Base-by-base conservation (phyloP, 2,888 invertebrate species). In the Scotopteryx bipunctaria region DNA sequence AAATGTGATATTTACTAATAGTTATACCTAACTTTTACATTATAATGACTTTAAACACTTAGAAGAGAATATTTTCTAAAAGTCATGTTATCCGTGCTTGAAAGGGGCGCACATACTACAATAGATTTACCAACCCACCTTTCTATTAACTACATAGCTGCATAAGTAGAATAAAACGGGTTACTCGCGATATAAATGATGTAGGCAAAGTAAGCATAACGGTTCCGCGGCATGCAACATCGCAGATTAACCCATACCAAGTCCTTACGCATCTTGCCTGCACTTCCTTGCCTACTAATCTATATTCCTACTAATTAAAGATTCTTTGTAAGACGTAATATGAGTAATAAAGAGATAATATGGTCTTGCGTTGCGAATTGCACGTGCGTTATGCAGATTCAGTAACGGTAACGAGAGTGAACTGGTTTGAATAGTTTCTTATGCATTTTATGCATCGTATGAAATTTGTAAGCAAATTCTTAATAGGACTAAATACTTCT, bases 301-400 rank as follows among this genome's bases (percentile, higher is more conserved):
- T 2, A 11, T 45, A 11, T 19, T 27, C 13, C 31, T 16, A 23
- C 16, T 31, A 31, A 38, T 40, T 40, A 33, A 4, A 5, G 31
- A 32, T 40, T 42, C 23, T 32, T 15, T 27, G 11, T 11, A 27
- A 29, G 14, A 41, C 46, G 52, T 45, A 45, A 42, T 45, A 32
- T 19, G 38, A 32, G n/a, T n/a, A n/a, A n/a, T n/a, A n/a, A n/a
- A n/a, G n/a, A 41, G 17, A 43, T 49, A 41, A 42, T 36, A 32
- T 36, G 27, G 27, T 44, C 16, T 32, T 41, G 32, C 54, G 36
- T 37, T 47, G 33, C 40, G 32, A 41, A 42, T 55, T 38, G 23
- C 13, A 37, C 32, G 5, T 44, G 31, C 41, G 6, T 16, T 52
- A 51, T 47, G 51, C 40, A 52, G 17, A 45, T 48, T 31, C 25